Conservation (phyloP, 2,797 vertebrate genomes). For the Nyctalus aviator region DNA sequence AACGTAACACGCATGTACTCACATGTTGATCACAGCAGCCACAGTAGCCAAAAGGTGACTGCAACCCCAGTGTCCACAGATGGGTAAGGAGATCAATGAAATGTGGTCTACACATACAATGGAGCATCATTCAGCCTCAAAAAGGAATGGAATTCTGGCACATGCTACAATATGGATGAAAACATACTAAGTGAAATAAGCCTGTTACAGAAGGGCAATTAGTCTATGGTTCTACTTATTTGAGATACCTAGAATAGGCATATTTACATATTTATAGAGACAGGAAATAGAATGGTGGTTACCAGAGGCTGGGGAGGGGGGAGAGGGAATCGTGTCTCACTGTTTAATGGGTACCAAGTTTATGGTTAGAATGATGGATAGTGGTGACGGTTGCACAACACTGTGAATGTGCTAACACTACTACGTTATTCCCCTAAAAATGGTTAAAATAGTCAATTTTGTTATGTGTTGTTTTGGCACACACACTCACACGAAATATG, state of each 20-base stretch:
- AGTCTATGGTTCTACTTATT: not conserved
- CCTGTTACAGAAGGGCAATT: conserved; percentile 5
- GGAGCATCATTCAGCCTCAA: not conserved
- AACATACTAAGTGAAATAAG: conserved; percentile 1
- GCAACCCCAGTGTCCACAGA: not conserved
- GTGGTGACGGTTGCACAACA: not conserved
- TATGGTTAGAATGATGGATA: not conserved
- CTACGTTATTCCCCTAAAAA: not conserved
- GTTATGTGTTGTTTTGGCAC: not conserved
- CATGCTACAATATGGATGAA: not conserved
- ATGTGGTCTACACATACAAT: not conserved
- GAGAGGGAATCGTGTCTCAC: not conserved
- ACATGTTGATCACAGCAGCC: not conserved
- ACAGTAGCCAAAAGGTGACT: not conserved
- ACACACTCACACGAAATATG: not conserved
- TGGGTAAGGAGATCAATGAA: not conserved
- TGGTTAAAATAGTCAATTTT: not conserved
- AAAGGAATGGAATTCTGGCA: conserved; percentile 7
- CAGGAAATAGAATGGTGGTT: not conserved
- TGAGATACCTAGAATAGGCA: not conserved
- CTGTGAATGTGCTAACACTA: not conserved
- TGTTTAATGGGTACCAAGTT: not conserved
- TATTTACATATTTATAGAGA: not conserved
- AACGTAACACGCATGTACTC: not conserved
- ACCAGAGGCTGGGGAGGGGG: not conserved